Evolutionary conservation across 2,797 vertebrate genomes (phyloP).

Genomic region (Gymnocypris eckloni): DNA sequence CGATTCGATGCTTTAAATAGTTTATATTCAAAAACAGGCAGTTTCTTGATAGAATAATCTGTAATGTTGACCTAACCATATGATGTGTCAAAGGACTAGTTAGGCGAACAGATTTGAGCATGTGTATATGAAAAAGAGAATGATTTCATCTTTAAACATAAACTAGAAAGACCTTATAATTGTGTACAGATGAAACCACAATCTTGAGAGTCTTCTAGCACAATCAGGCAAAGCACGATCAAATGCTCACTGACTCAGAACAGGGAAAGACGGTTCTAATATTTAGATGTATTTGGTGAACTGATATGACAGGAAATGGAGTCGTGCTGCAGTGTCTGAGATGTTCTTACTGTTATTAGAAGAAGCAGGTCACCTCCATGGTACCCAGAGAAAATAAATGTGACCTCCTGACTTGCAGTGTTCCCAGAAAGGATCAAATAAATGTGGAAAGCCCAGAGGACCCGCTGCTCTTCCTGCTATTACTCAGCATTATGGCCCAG

Average conservation of each 20-base stretch:
- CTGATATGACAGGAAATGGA: slow-evolving; percentile 42
- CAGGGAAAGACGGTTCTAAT: neutral
- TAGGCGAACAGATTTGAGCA: neutral
- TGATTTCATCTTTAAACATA: neutral
- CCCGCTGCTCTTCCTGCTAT: slow-evolving; percentile 38
- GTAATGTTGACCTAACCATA: neutral
- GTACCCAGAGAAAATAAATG: slow-evolving; percentile 48
- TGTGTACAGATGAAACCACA: neutral
- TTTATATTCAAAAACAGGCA: neutral
- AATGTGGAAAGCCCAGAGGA: slow-evolving; percentile 39
- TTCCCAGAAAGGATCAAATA: slow-evolving; percentile 41
- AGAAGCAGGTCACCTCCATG: slow-evolving; percentile 44
- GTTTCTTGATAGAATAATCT: neutral
- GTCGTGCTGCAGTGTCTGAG: slow-evolving; percentile 8
- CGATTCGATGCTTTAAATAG: neutral
- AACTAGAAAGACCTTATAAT: neutral
- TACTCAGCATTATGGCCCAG: slow-evolving; percentile 47
- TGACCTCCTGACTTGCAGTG: slow-evolving; percentile 39
- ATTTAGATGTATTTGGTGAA: slow-evolving; percentile 25
- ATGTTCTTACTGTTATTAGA: slow-evolving; percentile 39
- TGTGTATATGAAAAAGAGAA: neutral
- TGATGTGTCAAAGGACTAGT: neutral
- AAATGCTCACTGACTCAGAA: neutral
- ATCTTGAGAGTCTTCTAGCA: neutral
- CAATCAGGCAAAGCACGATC: neutral